Base-by-base conservation (phyloP, 2,797 vertebrate species). In the Megaceryle alcyon region DNA sequence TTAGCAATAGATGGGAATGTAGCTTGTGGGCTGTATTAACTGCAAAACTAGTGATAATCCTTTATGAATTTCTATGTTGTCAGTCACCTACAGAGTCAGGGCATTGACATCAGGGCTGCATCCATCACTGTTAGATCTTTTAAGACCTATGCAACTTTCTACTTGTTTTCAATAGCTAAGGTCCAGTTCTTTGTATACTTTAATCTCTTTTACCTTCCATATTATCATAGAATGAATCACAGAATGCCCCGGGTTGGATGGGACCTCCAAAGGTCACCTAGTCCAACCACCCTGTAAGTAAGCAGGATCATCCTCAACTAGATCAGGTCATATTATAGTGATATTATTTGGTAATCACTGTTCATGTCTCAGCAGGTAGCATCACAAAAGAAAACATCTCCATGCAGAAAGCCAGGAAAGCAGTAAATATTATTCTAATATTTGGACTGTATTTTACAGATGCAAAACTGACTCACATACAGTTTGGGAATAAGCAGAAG, bases 401-500 rank as follows among this genome's bases (percentile, higher is more conserved):
- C n/a, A 70, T 49, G n/a, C 15, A 91, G 9, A 72, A 88, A 88
- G 22, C 25, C 37, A 82, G 16, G 57, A 77, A 84, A 72, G 4
- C 12, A 71, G 59, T 59, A 56, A 82, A 59, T n/a, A 21, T 65
- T 37, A 39, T 44, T 79, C 54, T 81, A 53, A 88, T 49, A 72
- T 33, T 81, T 81, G 35, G 29, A 46, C 20, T 51, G 9, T 2
- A 71, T 91, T 87, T 85, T 43, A 56, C 94, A 99, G 99, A 97
- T 6, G 65, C 88, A 56, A 97, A 88, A 90, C 94, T 99, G 86
- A 98, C 97, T 33, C 82, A 97, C 3, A 7, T 85, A 29, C 98
- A 99, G 88, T 99, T 97, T 53, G 98, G 98, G 69, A 98, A 98
- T 35, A 95, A 98, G 78, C 98, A 99, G 95, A 99, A 99, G 96